Base-by-base conservation (phyloP, 2,888 invertebrate species). In the Tipula lateralis region DNA sequence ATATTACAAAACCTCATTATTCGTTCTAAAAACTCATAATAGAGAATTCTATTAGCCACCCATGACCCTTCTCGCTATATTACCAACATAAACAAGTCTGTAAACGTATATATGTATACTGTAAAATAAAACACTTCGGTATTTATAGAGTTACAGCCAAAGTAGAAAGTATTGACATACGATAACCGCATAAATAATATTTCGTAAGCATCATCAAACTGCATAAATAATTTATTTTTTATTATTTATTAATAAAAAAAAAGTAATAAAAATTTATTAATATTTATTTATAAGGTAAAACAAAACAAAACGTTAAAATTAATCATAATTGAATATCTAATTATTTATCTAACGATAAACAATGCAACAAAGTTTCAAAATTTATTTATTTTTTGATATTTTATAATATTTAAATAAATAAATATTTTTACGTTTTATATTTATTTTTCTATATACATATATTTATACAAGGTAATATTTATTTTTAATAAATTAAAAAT, bases 301-400 rank as follows among this genome's bases (percentile, higher is more conserved):
- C 66, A 66, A 66, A 24, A 66, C 13, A 24, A 66, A 66, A 24
- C 7, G 1, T 66, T 66, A 16, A 50, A 50, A 50, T 50, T 66
- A 66, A 66, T 66, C 66, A 24, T 66, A 66, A 66, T 66, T 66
- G 66, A 66, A 66, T 66, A 24, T 66, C 66, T 66, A 66, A 66
- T 66, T 66, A 66, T 66, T 66, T 66, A 66, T 66, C 66, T 66
- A 66, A 66, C 66, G 66, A 66, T 66, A 66, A 66, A 66, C 19
- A 12, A 2, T 66, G 66, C 66, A 66, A 24, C 66, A 66, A 66
- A 66, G 24, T 66, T 66, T 66, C 66, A 66, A 66, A 66, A 66
- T 66, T 44, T 66, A 24, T 66, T 66, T 66, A 66, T 66, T 66
- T 66, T 9, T 66, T 66, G 24, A 66, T 66, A 66, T 24, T 66